phyloP scores from a whole-genome alignment of 2,888 invertebrate genomes.

The Apodemia hepburni region DNA sequence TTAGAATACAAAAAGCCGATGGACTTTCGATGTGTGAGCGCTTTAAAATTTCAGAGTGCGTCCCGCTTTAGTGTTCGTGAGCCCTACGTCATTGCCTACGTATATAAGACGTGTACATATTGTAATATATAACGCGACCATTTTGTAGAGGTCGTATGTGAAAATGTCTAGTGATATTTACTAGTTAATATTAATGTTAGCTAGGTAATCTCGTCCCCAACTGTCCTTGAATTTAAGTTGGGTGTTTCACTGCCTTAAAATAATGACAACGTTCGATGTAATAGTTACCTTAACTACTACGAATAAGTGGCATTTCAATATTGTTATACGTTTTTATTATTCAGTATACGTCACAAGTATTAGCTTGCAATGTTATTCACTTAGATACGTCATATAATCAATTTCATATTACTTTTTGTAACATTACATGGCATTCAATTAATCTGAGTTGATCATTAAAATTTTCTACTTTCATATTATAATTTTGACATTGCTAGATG shows the following conservation, averaged over 20 bases:
- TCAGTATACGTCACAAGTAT: slow-evolving; percentile 32
- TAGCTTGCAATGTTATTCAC: slow-evolving; percentile 40
- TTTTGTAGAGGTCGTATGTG: slow-evolving; percentile 72
- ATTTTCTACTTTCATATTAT: too few species aligned
- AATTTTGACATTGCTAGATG: slow-evolving; percentile 35
- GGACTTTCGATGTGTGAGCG: slow-evolving; percentile 76
- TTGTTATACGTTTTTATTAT: slow-evolving; percentile 34
- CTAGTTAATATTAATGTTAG: slow-evolving; percentile 73
- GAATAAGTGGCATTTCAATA: slow-evolving; percentile 64
- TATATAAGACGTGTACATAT: slow-evolving; percentile 76
- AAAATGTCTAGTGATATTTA: slow-evolving; percentile 76
- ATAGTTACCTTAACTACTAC: slow-evolving; percentile 72
- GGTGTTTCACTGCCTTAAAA: slow-evolving; percentile 80
- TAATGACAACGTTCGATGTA: slow-evolving; percentile 61
- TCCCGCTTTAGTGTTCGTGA: slow-evolving; percentile 62
- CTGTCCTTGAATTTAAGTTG: slow-evolving; percentile 77
- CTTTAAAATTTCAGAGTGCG: slow-evolving; percentile 53
- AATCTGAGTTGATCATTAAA: background rate
- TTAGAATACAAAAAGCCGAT: slow-evolving; percentile 71
- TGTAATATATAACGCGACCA: slow-evolving; percentile 74
- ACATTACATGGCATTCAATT: background rate
- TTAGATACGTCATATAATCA: background rate
- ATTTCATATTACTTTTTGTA: background rate
- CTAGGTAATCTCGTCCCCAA: slow-evolving; percentile 79
- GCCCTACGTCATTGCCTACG: slow-evolving; percentile 53